phyloP scores from a whole-genome alignment of 2,113 vertebrate species.

The Cromileptes altivelis region DNA sequence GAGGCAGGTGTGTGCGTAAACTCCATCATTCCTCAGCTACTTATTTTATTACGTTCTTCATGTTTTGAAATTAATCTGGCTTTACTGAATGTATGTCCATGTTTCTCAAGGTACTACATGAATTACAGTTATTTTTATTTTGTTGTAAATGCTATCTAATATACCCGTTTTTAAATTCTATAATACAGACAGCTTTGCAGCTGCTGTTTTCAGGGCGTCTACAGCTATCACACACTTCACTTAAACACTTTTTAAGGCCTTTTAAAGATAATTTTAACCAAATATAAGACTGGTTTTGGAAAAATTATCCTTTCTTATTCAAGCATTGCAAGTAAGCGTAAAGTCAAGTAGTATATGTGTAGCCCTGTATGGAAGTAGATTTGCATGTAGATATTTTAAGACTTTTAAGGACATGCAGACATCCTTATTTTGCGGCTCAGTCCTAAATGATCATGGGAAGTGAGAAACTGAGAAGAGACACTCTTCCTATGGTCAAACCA shows the following conservation, averaged over 20 bases:
- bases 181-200: background rate
- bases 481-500: background rate
- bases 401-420: no score
- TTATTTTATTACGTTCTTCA: constrained; percentile 4
- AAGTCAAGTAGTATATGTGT: no score
- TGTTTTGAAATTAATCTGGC: background rate
- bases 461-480: background rate
- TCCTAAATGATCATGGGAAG: background rate
- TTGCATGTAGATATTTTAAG: no score
- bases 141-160: background rate
- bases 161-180: background rate
- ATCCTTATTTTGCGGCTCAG: background rate
- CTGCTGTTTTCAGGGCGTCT: background rate
- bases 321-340: no score
- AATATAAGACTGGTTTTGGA: no score
- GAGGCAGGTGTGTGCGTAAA: constrained; percentile 36
- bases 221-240: no score
- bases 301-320: no score
- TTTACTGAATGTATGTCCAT: background rate
- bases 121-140: background rate
- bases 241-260: no score
- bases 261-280: no score
- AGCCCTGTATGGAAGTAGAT: no score
- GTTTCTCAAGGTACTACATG: background rate
- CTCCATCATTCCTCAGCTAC: constrained; percentile 18